Base-by-base conservation (phyloP, 1,140 invertebrate genomes). In the Neocloeon triangulifer region DNA sequence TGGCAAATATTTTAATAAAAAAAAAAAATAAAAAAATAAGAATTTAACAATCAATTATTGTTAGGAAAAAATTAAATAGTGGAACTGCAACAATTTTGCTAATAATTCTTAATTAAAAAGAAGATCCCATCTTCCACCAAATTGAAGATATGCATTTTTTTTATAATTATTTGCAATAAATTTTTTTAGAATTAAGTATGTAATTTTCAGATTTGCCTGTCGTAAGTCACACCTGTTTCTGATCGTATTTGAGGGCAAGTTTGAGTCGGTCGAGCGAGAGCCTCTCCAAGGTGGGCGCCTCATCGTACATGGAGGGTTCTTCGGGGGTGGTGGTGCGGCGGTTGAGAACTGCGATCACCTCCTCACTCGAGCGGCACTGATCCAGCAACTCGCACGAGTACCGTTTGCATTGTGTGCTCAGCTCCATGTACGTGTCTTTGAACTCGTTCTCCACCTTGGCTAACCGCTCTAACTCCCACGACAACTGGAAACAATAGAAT, bases 401-500 rank as follows among this genome's bases (percentile, higher is more conserved):
- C 32, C 62, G 58, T 43, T 64, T 60, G 40, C 62, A 65, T 43
- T 62, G 59, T 3, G 43, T 42, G 32, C 47, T 48, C 14, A 49
- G 33, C 29, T 49, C 46, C 30, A 47, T 31, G 42, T 66, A 66
- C 26, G 62, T 61, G 17, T 46, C 43, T 42, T 61, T 57, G 39
- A 66, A 66, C 43, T 66, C 63, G 44, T 65, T 64, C 43, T 66
- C 63, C 26, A 63, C 45, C 33, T 53, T 47, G 23, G 57, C 58
- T 22, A 66, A 45, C 23, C 56, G 40, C 33, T 55, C 52, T 23
- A 66, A 45, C 42, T 66, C 63, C 52, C 61, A 62, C 38, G 59
- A 61, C n/a, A n/a, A n/a, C n/a, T n/a, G n/a, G n/a, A n/a, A n/a
- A n/a, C n/a, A n/a, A n/a, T n/a, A n/a, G n/a, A n/a, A n/a, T n/a